These are phyloP conservation scores for Gryllus bimaculatus DNA, from an alignment of 1,140 invertebrate genomes.

Conservation along the genomic window DNA sequence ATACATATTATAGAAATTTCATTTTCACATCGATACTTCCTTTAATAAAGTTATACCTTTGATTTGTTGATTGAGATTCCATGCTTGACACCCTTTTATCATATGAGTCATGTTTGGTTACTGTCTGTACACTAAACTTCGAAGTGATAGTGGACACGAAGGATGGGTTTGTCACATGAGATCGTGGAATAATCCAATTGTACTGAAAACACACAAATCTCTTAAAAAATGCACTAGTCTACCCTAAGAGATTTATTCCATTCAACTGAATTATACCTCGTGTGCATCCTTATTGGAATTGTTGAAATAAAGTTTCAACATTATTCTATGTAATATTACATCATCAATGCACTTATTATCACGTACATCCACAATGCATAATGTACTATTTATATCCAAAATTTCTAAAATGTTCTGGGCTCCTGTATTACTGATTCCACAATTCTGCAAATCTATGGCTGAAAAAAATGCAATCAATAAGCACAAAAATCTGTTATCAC, in stretches of 20 bases:
- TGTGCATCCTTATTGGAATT: background rate
- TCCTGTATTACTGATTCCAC: constrained; percentile 53
- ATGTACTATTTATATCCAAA: constrained; percentile 48
- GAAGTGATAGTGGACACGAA: background rate
- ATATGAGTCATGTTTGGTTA: too few species aligned
- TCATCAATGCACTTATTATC: constrained; percentile 40
- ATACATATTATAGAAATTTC: too few species aligned
- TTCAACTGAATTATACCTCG: background rate
- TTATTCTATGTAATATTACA: background rate
- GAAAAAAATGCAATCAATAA: background rate
- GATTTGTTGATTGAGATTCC: too few species aligned
- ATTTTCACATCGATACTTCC: too few species aligned
- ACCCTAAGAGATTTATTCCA: background rate
- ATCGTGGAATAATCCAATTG: background rate
- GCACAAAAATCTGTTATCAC: too few species aligned
- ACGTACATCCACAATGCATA: constrained; percentile 55
- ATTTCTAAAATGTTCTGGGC: constrained; percentile 47
- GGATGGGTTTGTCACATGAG: background rate
- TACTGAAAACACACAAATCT: background rate
- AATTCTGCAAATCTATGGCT: constrained; percentile 66
- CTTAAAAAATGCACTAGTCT: background rate
- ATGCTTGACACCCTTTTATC: too few species aligned
- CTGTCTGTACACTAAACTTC: too few species aligned
- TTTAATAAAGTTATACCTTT: too few species aligned
- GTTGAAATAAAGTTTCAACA: background rate